Base-by-base conservation (phyloP, 2,113 vertebrate species). In the Isurus oxyrinchus region DNA sequence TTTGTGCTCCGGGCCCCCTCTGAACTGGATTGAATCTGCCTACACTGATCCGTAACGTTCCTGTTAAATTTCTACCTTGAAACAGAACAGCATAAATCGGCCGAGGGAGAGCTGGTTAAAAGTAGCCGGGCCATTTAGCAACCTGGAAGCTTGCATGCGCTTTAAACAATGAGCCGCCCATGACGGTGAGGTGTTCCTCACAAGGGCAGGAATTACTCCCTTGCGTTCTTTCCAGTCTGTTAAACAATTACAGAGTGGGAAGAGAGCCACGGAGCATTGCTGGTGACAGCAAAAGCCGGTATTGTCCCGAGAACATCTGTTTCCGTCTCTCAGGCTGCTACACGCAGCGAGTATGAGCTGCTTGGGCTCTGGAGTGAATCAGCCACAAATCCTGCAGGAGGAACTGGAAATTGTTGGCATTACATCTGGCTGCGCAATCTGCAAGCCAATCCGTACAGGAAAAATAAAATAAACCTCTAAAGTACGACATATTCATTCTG, bases 241-340 rank as follows among this genome's bases (percentile, higher is more conserved):
- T 35, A 59, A 91, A 91, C 88, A 91, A 91, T 57, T 59, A 97
- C 97, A 97, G 98, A 98, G 97, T 97, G 98, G 98, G 98, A 98
- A 97, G 97, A 97, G 97, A 97, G 98, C 98, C 98, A 98, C 97
- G 81, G 96, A 97, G 97, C 97, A 97, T 98, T 96, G 97, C 97
- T 98, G 97, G 97, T 97, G 98, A 98, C 98, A 98, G 98, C 97
- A 98, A 66, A 19, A 98, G 98, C 98, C 44, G 44, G 97, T 97
- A 98, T 98, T 98, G 98, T 98, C 97, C 96, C 0, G 59, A 91
- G 98, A 97, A 98, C 98, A 98, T 98, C 98, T 98, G 98, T 98
- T 98, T 99, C 98, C 98, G 98, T 97, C 98, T 97, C 98, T 97
- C 97, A 97, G 98, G 97, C 97, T 98, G 97, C 97, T 98, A 97